phyloP scores from a whole-genome alignment of 2,797 vertebrate species.

The Emys orbicularis region DNA sequence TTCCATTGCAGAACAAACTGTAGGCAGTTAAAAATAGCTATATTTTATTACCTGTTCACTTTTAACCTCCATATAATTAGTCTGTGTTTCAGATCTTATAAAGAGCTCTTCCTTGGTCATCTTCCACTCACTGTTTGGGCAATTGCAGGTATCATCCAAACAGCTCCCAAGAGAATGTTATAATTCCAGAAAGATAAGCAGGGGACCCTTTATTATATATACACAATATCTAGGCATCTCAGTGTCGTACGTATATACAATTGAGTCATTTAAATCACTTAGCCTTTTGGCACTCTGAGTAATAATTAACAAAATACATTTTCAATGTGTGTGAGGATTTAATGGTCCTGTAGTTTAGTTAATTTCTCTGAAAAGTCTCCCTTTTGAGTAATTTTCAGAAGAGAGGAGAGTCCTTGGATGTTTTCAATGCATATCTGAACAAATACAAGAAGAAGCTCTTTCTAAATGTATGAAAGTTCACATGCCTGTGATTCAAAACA shows the following conservation, averaged over 20 bases:
- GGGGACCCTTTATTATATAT: not conserved
- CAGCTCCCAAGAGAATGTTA: not conserved
- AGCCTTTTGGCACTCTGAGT: not conserved
- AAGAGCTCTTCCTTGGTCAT: not conserved
- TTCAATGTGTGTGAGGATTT: not conserved
- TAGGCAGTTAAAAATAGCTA: slow-evolving; percentile 10
- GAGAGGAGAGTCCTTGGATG: not conserved
- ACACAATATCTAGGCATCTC: not conserved
- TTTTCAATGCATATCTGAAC: not conserved
- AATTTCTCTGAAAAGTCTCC: not conserved
- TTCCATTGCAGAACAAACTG: slow-evolving; percentile 9
- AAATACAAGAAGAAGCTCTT: not conserved
- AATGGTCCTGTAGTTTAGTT: not conserved
- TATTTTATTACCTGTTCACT: not conserved
- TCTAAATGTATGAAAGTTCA: not conserved
- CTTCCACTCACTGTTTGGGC: not conserved
- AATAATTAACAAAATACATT: not conserved
- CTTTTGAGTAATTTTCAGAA: not conserved
- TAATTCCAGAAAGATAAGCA: not conserved
- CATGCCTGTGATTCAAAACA: not conserved
- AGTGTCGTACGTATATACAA: not conserved
- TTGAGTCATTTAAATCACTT: not conserved
- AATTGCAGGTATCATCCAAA: not conserved
- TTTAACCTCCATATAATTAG: not conserved
- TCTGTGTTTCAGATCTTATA: not conserved